phyloP scores from a whole-genome alignment of 2,888 invertebrate genomes.

The Acanthoscelides obtectus region DNA sequence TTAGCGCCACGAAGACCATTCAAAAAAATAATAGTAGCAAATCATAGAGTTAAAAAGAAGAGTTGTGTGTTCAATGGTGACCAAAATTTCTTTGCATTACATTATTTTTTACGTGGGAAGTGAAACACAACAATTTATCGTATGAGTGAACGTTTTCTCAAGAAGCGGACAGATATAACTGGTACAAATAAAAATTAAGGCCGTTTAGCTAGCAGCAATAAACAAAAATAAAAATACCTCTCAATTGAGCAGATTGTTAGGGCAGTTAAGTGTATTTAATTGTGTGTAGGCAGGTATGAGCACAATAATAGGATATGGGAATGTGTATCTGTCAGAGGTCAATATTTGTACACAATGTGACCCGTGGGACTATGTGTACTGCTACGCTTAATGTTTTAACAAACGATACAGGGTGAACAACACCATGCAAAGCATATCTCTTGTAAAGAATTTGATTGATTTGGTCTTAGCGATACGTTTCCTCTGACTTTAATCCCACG shows the following conservation, averaged over 20 bases:
- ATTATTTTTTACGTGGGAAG: not conserved
- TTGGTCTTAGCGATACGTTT: no score
- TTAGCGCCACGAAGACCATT: no score
- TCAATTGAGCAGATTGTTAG: slow-evolving; percentile 18
- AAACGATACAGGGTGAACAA: not conserved
- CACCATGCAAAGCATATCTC: not conserved
- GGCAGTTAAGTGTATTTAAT: slow-evolving; percentile 28
- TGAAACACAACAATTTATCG: not conserved
- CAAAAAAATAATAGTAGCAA: no score
- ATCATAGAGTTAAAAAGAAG: no score
- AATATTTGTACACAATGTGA: slow-evolving; percentile 42
- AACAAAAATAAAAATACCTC: slow-evolving; percentile 14
- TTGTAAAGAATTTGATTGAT: no score
- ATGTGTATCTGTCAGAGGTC: slow-evolving; percentile 41
- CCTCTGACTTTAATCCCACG: no score
- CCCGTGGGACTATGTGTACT: slow-evolving; percentile 26
- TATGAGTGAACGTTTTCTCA: not conserved
- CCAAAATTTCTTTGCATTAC: no score
- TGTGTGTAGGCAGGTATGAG: slow-evolving; percentile 36
- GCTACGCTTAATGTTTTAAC: not conserved
- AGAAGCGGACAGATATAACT: not conserved
- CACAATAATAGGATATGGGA: slow-evolving; percentile 26
- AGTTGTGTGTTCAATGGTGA: no score
- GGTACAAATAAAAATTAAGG: not conserved
- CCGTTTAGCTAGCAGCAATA: not conserved